Evolutionary conservation across 1,140 invertebrate species (phyloP), one percentile per base, ranked within the genome.

Genomic region (Pollicipes pollicipes): DNA sequence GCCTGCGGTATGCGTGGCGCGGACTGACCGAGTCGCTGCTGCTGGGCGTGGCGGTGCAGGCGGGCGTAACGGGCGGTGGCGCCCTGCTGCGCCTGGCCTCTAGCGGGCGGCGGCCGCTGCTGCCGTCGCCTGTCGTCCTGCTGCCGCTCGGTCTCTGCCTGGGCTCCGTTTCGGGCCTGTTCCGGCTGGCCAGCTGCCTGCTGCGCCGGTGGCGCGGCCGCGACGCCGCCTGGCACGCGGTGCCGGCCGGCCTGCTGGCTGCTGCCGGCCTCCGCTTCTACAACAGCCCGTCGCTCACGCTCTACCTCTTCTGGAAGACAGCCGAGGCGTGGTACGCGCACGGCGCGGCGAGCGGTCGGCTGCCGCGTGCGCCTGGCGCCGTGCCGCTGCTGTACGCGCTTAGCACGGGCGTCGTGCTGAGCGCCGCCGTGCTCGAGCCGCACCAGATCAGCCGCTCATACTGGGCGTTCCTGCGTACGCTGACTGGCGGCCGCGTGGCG

Each of bases 261-360:
- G 21, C 70, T n/a, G 28, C 17, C 64, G 64, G 27, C 17, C 64
- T 66, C 3, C 28, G 27, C 10, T 66, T 27, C 64, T 66, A 28
- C 27, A 27, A n/a, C 64, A 27, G 28, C 64, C 28, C 10, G 10
- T 66, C 64, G 27, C 64, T 66, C 10, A 29, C n/a, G 64, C 64
- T 66, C 17, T 66, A 66, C 64, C 64, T 66, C 24, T 66, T 66
- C 64, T 66, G 64, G 64, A 66, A 66, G 64, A 66, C 64, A n/a
- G 64, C 17, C n/a, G 64, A 66, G 64, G n/a, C 27, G n/a, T 66
- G 64, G 3, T 58, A 58, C 45, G 13, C 10, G 45, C 45, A 58
- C 6, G 45, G 45, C 45, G 45, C 45, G 45, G 45, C 45, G 45
- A 3, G 13, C 10, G 45, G 45, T 21, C 45, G 45, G 8, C 45